Evolutionary conservation across 2,888 invertebrate species (phyloP), one percentile per base, ranked within the genome.

Genomic region (Eristalis arbustorum): DNA sequence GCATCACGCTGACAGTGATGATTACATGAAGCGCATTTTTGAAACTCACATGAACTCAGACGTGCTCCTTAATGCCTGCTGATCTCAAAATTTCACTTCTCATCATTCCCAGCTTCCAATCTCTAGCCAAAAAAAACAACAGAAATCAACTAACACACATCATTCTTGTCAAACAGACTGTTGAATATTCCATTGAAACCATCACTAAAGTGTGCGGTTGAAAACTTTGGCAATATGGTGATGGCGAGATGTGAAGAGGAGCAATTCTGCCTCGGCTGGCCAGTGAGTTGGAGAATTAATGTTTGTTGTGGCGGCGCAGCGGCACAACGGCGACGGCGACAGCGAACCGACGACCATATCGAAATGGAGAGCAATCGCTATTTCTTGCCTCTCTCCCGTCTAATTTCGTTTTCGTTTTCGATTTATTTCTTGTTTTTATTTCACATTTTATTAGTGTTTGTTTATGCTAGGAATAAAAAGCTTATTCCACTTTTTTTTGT

Each of bases 141-240:
- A 42, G n/a, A n/a, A 49, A 49, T 18, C 42, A 42, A 6, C 42
- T 42, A 8, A 31, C 6, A 31, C 10, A 34, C 18, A 18, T 6
- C 31, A 31, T 31, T 34, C 34, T 64, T 77, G 77, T 31, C 14
- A 23, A 31, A n/a, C 42, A 77, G 0, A 76, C 61, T 82, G 67
- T 80, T 10, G 11, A 14, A 49, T 18, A 49, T 49, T 49, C 18
- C 49, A 62, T 61, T 76, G 76, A 71, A 66, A 67, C 28, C 40
- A 61, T 40, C 59, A 56, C 68, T 68, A 68, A n/a, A 68, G 63
- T 57, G 63, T 57, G 73, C 73, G 71, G 71, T 82, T 66, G 49
- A 31, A 72, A 76, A 62, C 66, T 71, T 82, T 76, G 22, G 49
- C 76, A 76, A 81, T 66, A 61, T 56, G 40, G 14, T 37, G 31